Evolutionary conservation across 2,113 vertebrate species (phyloP).

Genomic region (Silurus meridionalis): DNA sequence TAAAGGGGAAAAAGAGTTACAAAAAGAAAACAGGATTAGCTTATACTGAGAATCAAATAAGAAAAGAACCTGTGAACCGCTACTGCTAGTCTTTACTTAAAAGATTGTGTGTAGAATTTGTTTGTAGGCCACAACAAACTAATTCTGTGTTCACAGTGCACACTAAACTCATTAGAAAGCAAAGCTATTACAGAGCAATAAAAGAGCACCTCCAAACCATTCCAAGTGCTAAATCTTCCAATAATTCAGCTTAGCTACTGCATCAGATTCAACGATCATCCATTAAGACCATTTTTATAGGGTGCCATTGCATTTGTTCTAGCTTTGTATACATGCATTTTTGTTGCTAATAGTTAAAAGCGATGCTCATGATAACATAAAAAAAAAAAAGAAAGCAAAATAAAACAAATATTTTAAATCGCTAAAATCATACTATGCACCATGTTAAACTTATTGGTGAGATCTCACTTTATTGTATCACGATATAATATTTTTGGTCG

Average conservation of each 20-base stretch:
- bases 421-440: too few species aligned
- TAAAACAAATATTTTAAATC: too few species aligned
- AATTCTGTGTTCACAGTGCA: not conserved
- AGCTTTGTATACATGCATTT: not conserved
- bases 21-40: not conserved
- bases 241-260: not conserved
- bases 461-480: too few species aligned
- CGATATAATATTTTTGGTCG: too few species aligned
- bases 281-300: not conserved
- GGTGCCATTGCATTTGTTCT: not conserved
- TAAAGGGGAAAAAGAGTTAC: conserved; percentile 67
- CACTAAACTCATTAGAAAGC: not conserved
- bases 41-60: not conserved
- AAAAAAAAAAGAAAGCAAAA: too few species aligned
- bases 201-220: not conserved
- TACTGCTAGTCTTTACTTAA: too few species aligned
- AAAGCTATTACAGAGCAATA: not conserved
- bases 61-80: too few species aligned
- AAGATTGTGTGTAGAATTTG: too few species aligned
- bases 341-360: not conserved
- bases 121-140: not conserved
- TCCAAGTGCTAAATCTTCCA: not conserved
- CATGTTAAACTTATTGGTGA: too few species aligned
- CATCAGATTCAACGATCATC: not conserved
- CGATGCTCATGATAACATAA: not conserved